Conservation (phyloP, 2,888 invertebrate genomes). For the Augiades crinisus region DNA sequence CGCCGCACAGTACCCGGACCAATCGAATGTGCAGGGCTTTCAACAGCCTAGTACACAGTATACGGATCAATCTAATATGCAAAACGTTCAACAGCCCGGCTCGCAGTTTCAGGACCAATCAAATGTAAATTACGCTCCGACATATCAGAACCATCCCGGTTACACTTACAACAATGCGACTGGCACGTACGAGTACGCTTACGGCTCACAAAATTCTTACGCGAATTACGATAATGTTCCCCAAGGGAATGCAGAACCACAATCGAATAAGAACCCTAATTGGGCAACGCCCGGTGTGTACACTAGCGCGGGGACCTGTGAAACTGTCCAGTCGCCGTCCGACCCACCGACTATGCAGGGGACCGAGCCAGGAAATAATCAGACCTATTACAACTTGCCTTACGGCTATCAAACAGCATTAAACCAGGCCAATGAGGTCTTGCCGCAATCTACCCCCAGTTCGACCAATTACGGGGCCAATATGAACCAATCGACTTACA, state of each 20-base stretch:
- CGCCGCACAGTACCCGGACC: slow-evolving; percentile 3
- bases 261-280: slow-evolving; percentile 48
- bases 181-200: slow-evolving; percentile 82
- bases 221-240: slow-evolving; percentile 41
- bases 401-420: slow-evolving; percentile 70
- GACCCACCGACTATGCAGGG: slow-evolving; percentile 49
- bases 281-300: slow-evolving; percentile 60
- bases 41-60: slow-evolving; percentile 5
- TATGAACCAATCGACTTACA: slow-evolving; percentile 63
- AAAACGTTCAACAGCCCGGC: slow-evolving; percentile 1
- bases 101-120: slow-evolving; percentile 41
- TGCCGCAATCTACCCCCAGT: slow-evolving; percentile 42
- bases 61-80: background rate
- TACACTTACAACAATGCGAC: slow-evolving; percentile 80
- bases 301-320: slow-evolving; percentile 70
- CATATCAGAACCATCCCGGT: slow-evolving; percentile 81
- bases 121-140: slow-evolving; percentile 47
- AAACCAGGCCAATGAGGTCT: slow-evolving; percentile 50
- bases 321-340: slow-evolving; percentile 73
- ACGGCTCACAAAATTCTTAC: slow-evolving; percentile 80
- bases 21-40: slow-evolving; percentile 1
- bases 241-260: slow-evolving; percentile 47
- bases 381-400: slow-evolving; percentile 69
- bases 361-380: slow-evolving; percentile 39
- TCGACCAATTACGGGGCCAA: slow-evolving; percentile 58